Percentiles rank a stretch among this genome's conserved stretches.
Conservation (phyloP, 2,113 vertebrate species). For the Lynx canadensis region DNA sequence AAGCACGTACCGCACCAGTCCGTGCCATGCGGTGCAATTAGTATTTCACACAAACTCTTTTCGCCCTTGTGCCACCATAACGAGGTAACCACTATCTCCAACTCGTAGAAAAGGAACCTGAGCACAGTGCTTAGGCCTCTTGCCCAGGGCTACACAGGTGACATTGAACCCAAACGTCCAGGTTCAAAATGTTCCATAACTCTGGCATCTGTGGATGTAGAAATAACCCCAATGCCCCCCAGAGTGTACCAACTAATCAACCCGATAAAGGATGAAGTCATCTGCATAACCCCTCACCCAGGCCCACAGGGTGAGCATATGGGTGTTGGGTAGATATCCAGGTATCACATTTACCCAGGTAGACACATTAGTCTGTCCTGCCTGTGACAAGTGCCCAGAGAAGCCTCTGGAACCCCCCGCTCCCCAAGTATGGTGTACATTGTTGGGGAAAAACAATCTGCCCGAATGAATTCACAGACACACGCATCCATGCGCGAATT, state of each 20-base stretch:
- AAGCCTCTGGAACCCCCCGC: not conserved
- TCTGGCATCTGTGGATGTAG: not conserved
- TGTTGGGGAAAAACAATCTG: not conserved
- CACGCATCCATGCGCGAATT: no score
- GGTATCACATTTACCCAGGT: not conserved
- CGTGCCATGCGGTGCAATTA: not conserved
- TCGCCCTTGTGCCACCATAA: not conserved
- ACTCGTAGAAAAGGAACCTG: not conserved
- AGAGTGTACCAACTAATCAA: not conserved
- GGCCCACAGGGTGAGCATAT: not conserved
- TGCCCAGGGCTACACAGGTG: not conserved
- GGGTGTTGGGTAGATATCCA: not conserved
- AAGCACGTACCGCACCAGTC: accelerated
- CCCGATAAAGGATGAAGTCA: no score
- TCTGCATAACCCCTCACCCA: not conserved
- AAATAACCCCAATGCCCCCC: not conserved
- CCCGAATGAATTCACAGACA: not conserved
- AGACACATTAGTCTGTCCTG: not conserved
- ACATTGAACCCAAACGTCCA: not conserved
- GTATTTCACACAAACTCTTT: not conserved
- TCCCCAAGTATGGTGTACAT: no score
- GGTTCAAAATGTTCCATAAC: not conserved
- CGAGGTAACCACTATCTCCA: not conserved
- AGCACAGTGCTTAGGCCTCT: no score
- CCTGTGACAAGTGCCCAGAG: not conserved